Conservation (phyloP, 2,888 invertebrate genomes). For the Chesias legatella region DNA sequence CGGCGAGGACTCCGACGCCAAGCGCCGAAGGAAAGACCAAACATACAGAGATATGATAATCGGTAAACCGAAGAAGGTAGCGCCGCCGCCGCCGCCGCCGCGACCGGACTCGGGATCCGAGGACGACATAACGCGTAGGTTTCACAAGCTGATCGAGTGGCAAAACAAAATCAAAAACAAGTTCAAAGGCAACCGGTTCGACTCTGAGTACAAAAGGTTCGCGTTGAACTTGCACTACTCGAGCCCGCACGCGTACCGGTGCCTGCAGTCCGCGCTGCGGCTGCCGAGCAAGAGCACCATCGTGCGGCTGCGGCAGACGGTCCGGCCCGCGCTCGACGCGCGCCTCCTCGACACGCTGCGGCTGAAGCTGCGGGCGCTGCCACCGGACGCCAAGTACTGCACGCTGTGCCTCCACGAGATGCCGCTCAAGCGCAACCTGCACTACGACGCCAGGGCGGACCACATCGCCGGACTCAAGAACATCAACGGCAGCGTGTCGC, state of each 20-base stretch:
- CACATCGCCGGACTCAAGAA: slow-evolving; percentile 32
- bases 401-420: slow-evolving; percentile 32
- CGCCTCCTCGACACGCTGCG: slow-evolving; percentile 18
- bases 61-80: neutral
- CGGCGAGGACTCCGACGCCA: slow-evolving; percentile 10
- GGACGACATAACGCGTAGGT: slow-evolving; percentile 25
- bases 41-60: slow-evolving; percentile 6
- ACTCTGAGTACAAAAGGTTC: slow-evolving; percentile 23
- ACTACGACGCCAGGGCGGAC: slow-evolving; percentile 27
- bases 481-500: slow-evolving; percentile 27
- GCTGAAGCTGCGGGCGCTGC: slow-evolving; percentile 18
- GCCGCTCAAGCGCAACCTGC: slow-evolving; percentile 29
- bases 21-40: slow-evolving; percentile 10
- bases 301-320: slow-evolving; percentile 25
- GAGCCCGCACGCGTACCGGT: slow-evolving; percentile 30
- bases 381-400: slow-evolving; percentile 25
- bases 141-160: slow-evolving; percentile 28
- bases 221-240: slow-evolving; percentile 30
- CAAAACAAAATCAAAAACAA: slow-evolving; percentile 29
- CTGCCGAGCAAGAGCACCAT: slow-evolving; percentile 28
- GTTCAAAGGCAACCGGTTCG: slow-evolving; percentile 26
- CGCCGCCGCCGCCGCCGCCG: neutral
- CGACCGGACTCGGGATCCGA: slow-evolving; percentile 11
- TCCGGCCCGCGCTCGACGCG: slow-evolving; percentile 16
- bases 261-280: slow-evolving; percentile 23